Base-by-base conservation (phyloP, 2,888 invertebrate genomes). In the Luffia ferchaultella region DNA sequence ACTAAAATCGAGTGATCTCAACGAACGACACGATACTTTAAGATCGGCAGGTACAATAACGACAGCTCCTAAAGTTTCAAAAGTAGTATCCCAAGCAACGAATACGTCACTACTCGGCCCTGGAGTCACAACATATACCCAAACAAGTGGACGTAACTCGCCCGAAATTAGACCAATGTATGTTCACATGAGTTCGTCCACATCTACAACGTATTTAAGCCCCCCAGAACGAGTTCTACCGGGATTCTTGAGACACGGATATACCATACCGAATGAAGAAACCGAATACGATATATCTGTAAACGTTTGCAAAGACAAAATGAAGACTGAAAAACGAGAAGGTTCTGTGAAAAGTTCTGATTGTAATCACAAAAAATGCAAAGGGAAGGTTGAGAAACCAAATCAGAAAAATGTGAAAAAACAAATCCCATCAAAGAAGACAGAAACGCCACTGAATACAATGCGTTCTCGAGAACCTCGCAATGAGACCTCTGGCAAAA, bases 161-260 rank as follows among this genome's bases (percentile, higher is more conserved):
- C 73, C 78, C 1, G 59, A 56, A 44, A 61, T 65, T 41, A 67
- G 70, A 56, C 79, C 79, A 2, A 58, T 68, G 3, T 69, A 70
- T 54, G 62, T 72, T 53, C 80, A 78, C 50, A 76, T 83, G 73
- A 82, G 82, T 57, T 83, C 85, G 15, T 82, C 85, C 1, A 80
- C 82, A 15, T 85, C 85, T 1, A 85, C 85, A 9, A 73, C 83
- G 0, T 85, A 85, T 54, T 74, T 85, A 82, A 85, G 85, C 54
- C 85, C 85, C 3, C 85, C 85, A 42, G 85, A 85, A 53, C 59
- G 73, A 54, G 67, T 84, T 12, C 55, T 78, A 50, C 83, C 83
- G 0, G 64, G 64, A 53, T 74, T 64, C 56, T 57, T 80, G 42
- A 72, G 57, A 60, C 59, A 45, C 46, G 17, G n/a, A 18, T n/a